phyloP scores from a whole-genome alignment of 2,113 vertebrate species.

The Dipodomys ordii region DNA sequence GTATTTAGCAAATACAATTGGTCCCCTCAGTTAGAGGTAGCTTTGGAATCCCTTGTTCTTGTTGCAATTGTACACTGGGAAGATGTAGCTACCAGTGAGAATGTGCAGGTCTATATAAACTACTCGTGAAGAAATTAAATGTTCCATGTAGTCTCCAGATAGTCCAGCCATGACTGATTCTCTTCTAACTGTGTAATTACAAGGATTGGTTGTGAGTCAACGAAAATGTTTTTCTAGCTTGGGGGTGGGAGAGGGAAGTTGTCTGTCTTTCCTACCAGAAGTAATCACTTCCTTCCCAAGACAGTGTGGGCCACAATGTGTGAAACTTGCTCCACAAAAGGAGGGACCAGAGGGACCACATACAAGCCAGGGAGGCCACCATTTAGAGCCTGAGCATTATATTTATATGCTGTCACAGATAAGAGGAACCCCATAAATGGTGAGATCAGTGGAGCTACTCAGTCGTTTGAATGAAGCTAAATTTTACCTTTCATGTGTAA shows the following conservation, averaged over 20 bases:
- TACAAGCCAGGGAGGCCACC: neutral
- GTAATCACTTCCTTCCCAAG: neutral
- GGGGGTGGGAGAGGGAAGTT: neutral
- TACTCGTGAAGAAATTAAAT: neutral
- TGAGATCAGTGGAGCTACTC: neutral
- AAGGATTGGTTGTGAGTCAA: neutral
- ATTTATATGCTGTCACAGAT: neutral
- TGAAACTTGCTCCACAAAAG: neutral
- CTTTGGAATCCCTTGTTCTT: neutral
- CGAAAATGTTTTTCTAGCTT: neutral
- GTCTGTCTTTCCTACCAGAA: neutral
- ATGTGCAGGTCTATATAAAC: neutral
- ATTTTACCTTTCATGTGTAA: neutral
- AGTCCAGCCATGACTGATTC: neutral
- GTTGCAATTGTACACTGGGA: constrained; percentile 6
- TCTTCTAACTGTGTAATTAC: neutral
- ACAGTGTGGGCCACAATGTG: neutral
- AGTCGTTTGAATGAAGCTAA: neutral
- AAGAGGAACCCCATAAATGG: neutral
- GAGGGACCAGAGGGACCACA: neutral
- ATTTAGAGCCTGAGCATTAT: neutral
- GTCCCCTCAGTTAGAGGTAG: neutral
- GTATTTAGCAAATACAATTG: constrained; percentile 39
- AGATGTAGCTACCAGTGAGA: neutral
- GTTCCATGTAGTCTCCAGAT: neutral